Evolutionary conservation across 2,797 vertebrate species (phyloP).

Genomic region (Danionella dracula): DNA sequence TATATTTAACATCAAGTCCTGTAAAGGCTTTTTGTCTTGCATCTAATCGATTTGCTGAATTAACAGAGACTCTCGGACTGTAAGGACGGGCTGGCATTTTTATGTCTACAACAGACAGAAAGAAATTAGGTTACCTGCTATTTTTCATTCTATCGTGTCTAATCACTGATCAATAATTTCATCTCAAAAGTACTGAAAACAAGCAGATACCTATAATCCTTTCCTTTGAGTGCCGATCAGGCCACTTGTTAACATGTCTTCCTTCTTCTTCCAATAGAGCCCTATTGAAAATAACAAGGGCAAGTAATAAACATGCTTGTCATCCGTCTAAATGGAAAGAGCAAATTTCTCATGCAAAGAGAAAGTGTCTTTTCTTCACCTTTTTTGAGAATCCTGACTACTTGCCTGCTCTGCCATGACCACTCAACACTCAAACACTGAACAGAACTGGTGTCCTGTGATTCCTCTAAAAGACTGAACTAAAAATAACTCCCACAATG

Average conservation of each 20-base stretch:
- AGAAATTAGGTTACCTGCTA: neutral
- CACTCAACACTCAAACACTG: slow-evolving; percentile 51
- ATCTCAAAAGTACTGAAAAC: neutral
- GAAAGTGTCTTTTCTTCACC: slow-evolving; percentile 42
- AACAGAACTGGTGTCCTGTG: slow-evolving; percentile 44
- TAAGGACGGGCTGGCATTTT: slow-evolving; percentile 69
- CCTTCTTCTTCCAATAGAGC: slow-evolving; percentile 86
- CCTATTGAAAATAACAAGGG: slow-evolving; percentile 61
- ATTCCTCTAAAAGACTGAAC: slow-evolving; percentile 56
- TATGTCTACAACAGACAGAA: slow-evolving; percentile 68
- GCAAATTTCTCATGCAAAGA: neutral
- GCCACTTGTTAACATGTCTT: slow-evolving; percentile 65
- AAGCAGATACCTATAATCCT: slow-evolving; percentile 66
- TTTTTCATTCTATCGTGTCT: neutral
- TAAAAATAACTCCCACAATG: slow-evolving; percentile 69
- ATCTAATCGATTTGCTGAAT: slow-evolving; percentile 61
- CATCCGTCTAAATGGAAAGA: neutral
- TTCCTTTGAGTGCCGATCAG: slow-evolving; percentile 63
- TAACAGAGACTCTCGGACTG: slow-evolving; percentile 59
- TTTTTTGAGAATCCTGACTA: slow-evolving; percentile 52
- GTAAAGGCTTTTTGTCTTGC: slow-evolving; percentile 57
- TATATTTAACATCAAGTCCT: slow-evolving; percentile 60
- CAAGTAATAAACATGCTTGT: slow-evolving; percentile 27
- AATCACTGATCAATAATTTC: too few species aligned
- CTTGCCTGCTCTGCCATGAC: slow-evolving; percentile 59